Evolutionary conservation across 2,113 vertebrate species (phyloP), one percentile per base, ranked within the genome.

Genomic region (Ctenomys sociabilis): DNA sequence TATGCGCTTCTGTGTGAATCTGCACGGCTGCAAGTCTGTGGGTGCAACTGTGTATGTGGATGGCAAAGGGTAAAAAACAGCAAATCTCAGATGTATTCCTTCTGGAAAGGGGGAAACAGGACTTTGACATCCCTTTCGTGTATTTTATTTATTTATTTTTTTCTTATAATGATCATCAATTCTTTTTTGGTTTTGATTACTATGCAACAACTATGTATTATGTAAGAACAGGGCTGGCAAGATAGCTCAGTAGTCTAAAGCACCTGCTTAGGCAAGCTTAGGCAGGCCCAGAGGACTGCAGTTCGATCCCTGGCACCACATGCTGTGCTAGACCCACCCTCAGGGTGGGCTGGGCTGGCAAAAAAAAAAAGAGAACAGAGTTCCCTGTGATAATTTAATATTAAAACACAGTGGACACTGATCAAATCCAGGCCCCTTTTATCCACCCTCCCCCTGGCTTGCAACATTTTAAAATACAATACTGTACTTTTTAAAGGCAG

Each of bases 401-500:
- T n/a, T 13, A 49, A 24, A 1, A 26, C 2, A 16, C 19, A 21
- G 45, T 5, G 43, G 54, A 7, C n/a, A 70, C 13, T 19, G 52
- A 49, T 75, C 54, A 73, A 73, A 49, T 26, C 37, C 59, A 30
- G 45, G 8, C 22, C 22, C 7, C 75, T 57, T 57, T 52, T 37
- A 63, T 8, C 24, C 4, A 6, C 8, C 24, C 85, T n/a, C 66
- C 7, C 35, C 13, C 35, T 35, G 19, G 17, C 57, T 64, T 24
- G 40, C 57, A 54, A 88, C 61, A 92, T 37, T 82, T 94, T 40
- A 70, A 93, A 94, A 63, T 37, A 78, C n/a, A 77, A 28, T 45
- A 45, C 73, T 30, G 11, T 49, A 52, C 64, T 93, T 73, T 45
- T 16, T 77, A 78, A 80, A 94, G 40, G 82, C 73, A 80, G 45